phyloP scores from a whole-genome alignment of 1,140 invertebrate species.

The Heliothis virescens region DNA sequence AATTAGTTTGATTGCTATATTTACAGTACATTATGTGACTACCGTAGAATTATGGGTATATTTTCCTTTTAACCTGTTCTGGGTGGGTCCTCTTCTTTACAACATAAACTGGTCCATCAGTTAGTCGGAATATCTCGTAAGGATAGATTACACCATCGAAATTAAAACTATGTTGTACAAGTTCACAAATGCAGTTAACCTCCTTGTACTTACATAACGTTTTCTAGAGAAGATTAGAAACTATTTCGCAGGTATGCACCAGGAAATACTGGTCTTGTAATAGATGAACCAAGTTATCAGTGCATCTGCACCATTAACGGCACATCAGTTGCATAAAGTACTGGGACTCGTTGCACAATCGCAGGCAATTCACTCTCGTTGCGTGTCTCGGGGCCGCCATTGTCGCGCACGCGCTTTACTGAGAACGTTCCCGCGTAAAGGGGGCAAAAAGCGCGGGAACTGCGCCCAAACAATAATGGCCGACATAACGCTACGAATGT shows the following conservation, averaged over 20 bases:
- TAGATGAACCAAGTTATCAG: constrained; percentile 43
- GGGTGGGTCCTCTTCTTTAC: too few relatives aligned
- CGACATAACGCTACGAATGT: constrained; percentile 83
- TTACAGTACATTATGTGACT: too few relatives aligned
- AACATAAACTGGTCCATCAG: not conserved
- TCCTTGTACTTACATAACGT: constrained; percentile 24
- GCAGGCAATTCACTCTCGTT: constrained; percentile 79
- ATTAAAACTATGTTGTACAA: not conserved
- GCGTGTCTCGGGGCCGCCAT: constrained; percentile 68
- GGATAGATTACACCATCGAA: not conserved
- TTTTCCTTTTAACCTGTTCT: too few relatives aligned
- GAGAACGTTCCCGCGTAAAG: constrained; percentile 85
- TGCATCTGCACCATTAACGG: constrained; percentile 76
- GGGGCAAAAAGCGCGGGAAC: constrained; percentile 84
- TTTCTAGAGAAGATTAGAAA: constrained; percentile 30
- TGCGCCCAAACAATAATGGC: constrained; percentile 76
- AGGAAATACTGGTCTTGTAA: constrained; percentile 45
- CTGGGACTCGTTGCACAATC: constrained; percentile 74
- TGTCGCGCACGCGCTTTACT: constrained; percentile 82
- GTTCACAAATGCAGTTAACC: constrained; percentile 2
- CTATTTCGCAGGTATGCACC: constrained; percentile 33
- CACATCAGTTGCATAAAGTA: constrained; percentile 81
- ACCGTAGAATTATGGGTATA: too few relatives aligned
- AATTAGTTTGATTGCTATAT: too few relatives aligned
- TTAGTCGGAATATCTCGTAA: not conserved